Evolutionary conservation across 2,888 invertebrate species (phyloP).

Genomic region (Prenolepis imparis): DNA sequence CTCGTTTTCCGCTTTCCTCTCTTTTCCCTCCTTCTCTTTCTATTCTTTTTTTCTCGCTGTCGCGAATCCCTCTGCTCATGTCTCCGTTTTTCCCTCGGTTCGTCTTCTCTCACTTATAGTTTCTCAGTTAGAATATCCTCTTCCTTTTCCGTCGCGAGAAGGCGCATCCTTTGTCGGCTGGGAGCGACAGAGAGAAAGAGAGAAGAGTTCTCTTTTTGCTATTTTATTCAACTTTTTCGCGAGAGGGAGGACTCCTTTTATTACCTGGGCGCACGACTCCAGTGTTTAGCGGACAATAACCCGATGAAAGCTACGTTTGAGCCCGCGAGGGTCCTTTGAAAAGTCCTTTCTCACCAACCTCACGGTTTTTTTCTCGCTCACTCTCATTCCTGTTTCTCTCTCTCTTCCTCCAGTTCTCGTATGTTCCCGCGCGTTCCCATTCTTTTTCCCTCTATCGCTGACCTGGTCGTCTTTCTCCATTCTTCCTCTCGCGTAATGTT

Average conservation of each 20-base stretch:
- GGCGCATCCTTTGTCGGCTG: constrained; percentile 46
- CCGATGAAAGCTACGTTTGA: constrained; percentile 80
- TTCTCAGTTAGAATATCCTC: constrained; percentile 21
- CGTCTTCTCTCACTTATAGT: constrained; percentile 58
- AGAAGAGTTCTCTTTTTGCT: constrained; percentile 67
- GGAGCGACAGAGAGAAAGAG: constrained; percentile 27
- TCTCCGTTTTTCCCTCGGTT: constrained; percentile 46
- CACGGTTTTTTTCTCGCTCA: constrained; percentile 53
- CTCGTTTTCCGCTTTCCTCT: constrained; percentile 8
- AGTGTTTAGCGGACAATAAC: constrained; percentile 80
- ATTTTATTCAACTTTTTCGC: constrained; percentile 78
- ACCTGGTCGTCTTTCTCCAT: constrained; percentile 33
- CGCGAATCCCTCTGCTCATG: constrained; percentile 36
- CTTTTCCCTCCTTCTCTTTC: background rate
- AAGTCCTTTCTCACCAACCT: constrained; percentile 71
- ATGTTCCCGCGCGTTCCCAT: constrained; percentile 27
- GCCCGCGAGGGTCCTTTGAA: constrained; percentile 73
- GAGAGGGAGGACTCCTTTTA: constrained; percentile 74
- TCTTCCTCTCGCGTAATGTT: constrained; percentile 29
- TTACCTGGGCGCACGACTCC: constrained; percentile 75
- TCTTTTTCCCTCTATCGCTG: constrained; percentile 47
- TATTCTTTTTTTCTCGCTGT: constrained; percentile 38
- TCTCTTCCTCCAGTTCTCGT: constrained; percentile 18
- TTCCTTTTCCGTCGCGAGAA: constrained; percentile 38
- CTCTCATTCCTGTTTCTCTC: constrained; percentile 40